Conservation (phyloP, 2,797 vertebrate species). For the Enteromius thamalakanensis region DNA sequence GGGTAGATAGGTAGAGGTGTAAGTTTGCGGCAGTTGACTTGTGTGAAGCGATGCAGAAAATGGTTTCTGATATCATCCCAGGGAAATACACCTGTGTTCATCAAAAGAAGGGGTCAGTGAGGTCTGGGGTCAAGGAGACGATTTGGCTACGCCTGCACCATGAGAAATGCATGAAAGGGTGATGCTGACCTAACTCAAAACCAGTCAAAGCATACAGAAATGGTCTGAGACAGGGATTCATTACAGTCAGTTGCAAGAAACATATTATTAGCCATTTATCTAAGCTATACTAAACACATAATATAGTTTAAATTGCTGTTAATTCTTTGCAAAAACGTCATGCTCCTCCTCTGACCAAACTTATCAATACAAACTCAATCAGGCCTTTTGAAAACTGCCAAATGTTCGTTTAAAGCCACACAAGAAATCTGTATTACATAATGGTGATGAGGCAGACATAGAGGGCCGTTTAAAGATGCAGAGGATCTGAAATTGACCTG, state of each 20-base stretch:
- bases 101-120: constrained; percentile 55
- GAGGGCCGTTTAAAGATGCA: constrained; percentile 69
- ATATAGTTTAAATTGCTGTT: background rate
- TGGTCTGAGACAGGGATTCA: background rate
- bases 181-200: constrained; percentile 11
- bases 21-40: constrained; percentile 28
- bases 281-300: constrained; percentile 7
- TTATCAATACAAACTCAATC: constrained; percentile 46
- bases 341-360: background rate
- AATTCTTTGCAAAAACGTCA: constrained; percentile 1
- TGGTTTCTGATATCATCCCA: constrained; percentile 64
- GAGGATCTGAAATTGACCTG: constrained; percentile 65
- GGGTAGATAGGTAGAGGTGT: background rate
- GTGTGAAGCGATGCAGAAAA: constrained; percentile 53
- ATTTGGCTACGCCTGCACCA: constrained; percentile 53
- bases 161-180: constrained; percentile 20
- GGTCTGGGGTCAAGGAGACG: constrained; percentile 51
- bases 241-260: background rate
- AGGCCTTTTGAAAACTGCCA: constrained; percentile 31
- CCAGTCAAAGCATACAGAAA: background rate
- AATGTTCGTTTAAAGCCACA: constrained; percentile 53
- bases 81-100: constrained; percentile 70
- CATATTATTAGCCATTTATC: background rate
- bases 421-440: constrained; percentile 62
- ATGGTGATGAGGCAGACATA: constrained; percentile 66